A percentile compares a stretch with the other conserved stretches of the same genome.
Evolutionary conservation across 2,888 invertebrate genomes (phyloP).

Genomic region (Microdon myrmicae): DNA sequence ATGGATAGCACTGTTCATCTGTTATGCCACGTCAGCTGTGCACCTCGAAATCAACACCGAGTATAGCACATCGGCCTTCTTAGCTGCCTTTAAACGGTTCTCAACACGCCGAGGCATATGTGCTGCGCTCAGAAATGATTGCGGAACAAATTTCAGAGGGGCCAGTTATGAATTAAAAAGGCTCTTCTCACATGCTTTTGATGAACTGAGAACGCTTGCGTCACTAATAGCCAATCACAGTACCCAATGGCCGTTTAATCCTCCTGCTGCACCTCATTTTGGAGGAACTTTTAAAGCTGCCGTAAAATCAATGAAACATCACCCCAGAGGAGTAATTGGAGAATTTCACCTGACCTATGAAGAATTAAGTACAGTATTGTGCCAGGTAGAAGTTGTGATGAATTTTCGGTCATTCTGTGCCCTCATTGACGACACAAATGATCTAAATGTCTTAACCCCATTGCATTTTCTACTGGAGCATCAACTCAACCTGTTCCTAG

Average conservation of each 20-base stretch:
- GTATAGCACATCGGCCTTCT: slow-evolving; percentile 25
- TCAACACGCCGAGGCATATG: slow-evolving; percentile 22
- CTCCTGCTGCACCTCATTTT: slow-evolving; percentile 56
- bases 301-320: slow-evolving; percentile 22
- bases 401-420: slow-evolving; percentile 42
- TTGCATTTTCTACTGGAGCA: slow-evolving; percentile 23
- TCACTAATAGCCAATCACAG: slow-evolving; percentile 25
- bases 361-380: slow-evolving; percentile 25
- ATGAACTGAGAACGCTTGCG: slow-evolving; percentile 5
- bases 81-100: slow-evolving; percentile 31
- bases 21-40: slow-evolving; percentile 24
- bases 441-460: slow-evolving; percentile 26
- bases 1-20: slow-evolving; percentile 16
- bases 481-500: slow-evolving; percentile 5
- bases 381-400: slow-evolving; percentile 29
- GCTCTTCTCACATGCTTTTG: slow-evolving; percentile 10
- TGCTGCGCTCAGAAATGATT: slow-evolving; percentile 24
- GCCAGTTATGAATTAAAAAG: slow-evolving; percentile 18
- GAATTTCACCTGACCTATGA: slow-evolving; percentile 20
- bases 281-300: slow-evolving; percentile 31
- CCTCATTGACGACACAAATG: slow-evolving; percentile 31
- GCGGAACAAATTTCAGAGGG: slow-evolving; percentile 36
- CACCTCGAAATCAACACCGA: slow-evolving; percentile 22
- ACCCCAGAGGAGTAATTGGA: slow-evolving; percentile 20
- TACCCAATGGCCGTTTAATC: slow-evolving; percentile 57